Evolutionary conservation across 1,140 invertebrate species (phyloP).

Genomic region (Halyomorpha halys): DNA sequence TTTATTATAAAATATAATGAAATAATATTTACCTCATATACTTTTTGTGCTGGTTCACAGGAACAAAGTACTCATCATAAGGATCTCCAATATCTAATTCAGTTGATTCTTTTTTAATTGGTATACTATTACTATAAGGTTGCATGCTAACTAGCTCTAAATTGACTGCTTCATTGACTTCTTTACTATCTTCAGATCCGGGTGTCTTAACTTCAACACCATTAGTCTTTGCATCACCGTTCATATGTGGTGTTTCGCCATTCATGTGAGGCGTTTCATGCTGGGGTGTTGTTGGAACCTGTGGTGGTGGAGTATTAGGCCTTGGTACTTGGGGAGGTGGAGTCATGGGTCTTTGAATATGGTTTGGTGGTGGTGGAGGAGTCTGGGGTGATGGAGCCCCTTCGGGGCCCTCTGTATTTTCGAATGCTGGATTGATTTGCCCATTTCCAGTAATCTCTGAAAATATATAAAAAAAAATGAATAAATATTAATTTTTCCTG

Average conservation of each 20-base stretch:
- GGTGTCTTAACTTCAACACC: slow-evolving; percentile 1
- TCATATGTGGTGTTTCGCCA: slow-evolving; percentile 16
- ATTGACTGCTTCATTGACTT: slow-evolving; percentile 60
- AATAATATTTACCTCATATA: slow-evolving; percentile 56
- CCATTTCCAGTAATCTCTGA: slow-evolving; percentile 24
- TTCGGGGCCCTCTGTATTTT: slow-evolving; percentile 21
- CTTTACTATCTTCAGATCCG: slow-evolving; percentile 23
- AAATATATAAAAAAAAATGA: slow-evolving; percentile 19
- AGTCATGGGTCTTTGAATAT: not conserved
- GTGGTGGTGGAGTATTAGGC: not conserved
- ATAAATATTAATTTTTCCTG: not conserved
- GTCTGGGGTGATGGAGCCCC: slow-evolving; percentile 1
- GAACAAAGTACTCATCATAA: slow-evolving; percentile 73
- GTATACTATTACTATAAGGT: slow-evolving; percentile 40
- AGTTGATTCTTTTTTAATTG: slow-evolving; percentile 48
- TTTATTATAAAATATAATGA: too few relatives aligned
- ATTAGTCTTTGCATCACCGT: slow-evolving; percentile 32
- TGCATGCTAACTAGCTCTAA: slow-evolving; percentile 67
- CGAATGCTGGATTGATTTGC: slow-evolving; percentile 22
- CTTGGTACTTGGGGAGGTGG: not conserved
- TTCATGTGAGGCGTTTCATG: not conserved
- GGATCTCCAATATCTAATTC: slow-evolving; percentile 60
- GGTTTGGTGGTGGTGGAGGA: not conserved
- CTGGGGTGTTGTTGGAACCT: not conserved
- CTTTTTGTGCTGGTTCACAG: slow-evolving; percentile 71